phyloP scores from a whole-genome alignment of 2,888 invertebrate species.

The Ischnura elegans region DNA sequence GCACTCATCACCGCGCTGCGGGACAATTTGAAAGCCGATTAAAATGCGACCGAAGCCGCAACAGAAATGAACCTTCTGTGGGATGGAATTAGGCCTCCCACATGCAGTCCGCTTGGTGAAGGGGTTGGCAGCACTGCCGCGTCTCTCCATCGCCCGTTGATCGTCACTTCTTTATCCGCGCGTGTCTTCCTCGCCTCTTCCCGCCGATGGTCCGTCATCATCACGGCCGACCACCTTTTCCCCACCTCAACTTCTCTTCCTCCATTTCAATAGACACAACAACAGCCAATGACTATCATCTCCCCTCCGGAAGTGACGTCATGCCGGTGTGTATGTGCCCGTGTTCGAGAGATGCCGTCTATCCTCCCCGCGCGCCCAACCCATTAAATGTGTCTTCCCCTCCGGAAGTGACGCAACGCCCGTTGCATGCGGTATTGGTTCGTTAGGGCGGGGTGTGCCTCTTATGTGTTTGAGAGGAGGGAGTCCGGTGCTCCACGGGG shows the following conservation, averaged over 20 bases:
- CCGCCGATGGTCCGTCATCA: neutral
- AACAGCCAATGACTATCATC: neutral
- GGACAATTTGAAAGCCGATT: no score
- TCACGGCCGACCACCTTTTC: no score
- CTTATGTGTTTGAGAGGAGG: neutral
- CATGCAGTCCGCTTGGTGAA: neutral
- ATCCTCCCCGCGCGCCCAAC: neutral
- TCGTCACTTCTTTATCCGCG: conserved; percentile 6
- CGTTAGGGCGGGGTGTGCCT: conserved; percentile 7
- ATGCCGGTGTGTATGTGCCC: neutral
- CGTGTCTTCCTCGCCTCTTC: neutral
- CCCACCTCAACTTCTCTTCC: neutral
- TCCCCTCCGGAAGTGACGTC: conserved; percentile 56
- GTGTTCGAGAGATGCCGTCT: neutral
- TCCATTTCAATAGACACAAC: neutral
- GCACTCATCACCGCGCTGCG: no score
- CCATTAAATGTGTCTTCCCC: neutral
- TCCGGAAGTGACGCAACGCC: conserved; percentile 64
- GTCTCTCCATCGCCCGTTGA: neutral
- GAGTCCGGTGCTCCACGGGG: neutral
- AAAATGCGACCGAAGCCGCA: no score
- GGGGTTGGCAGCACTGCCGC: neutral
- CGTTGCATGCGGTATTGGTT: conserved; percentile 61
- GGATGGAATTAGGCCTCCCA: no score
- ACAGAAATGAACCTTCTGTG: no score